phyloP scores from a whole-genome alignment of 2,113 vertebrate genomes.

The Lophura nycthemera region DNA sequence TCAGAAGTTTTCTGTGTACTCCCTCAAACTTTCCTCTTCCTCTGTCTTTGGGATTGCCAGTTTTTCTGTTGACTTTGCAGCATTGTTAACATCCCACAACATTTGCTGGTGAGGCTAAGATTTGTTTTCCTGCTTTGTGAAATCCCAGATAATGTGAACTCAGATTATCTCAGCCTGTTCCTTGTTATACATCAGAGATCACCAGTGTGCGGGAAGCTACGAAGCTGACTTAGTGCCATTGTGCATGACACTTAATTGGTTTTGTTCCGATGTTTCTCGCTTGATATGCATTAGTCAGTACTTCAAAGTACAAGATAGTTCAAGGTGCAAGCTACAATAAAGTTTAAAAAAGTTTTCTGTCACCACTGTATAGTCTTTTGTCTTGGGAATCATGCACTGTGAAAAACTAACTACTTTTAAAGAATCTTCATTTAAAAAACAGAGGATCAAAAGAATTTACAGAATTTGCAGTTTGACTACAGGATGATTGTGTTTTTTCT shows the following conservation, averaged over 20 bases:
- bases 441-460: background rate
- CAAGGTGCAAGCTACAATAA: background rate
- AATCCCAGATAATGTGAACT: background rate
- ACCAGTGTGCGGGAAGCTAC: background rate
- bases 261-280: background rate
- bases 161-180: rapidly evolving
- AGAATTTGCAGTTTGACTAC: background rate
- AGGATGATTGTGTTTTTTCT: background rate
- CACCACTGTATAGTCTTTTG: background rate
- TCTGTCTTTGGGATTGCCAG: background rate
- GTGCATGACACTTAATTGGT: rapidly evolving
- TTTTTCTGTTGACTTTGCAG: background rate
- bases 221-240: background rate
- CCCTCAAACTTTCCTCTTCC: background rate
- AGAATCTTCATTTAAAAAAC: background rate
- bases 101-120: rapidly evolving
- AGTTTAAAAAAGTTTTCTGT: background rate
- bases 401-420: background rate
- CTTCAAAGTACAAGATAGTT: background rate
- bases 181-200: rapidly evolving
- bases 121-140: background rate
- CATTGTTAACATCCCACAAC: background rate
- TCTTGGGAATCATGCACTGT: background rate
- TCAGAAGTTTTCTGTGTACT: rapidly evolving
- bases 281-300: background rate